Conservation (phyloP, 2,888 invertebrate genomes). For the Torymus auratus region DNA sequence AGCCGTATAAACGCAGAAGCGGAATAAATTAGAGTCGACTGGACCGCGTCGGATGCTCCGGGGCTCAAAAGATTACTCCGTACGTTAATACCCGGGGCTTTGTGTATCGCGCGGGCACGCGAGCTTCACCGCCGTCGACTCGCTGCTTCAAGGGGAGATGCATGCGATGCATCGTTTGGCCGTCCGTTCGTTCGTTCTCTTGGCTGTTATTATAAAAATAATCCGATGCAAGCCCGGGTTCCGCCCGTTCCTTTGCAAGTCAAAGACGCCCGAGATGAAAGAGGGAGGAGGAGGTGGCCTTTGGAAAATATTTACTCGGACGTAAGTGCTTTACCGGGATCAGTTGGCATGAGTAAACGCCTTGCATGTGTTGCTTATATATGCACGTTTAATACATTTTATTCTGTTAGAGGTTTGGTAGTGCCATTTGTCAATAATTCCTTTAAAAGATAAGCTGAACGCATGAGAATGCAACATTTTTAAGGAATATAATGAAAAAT, state of each 20-base stretch:
- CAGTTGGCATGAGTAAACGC: neutral
- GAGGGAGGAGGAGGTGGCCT: neutral
- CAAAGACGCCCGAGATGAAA: slow-evolving; percentile 40
- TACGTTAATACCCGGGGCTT: slow-evolving; percentile 63
- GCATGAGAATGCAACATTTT: no score
- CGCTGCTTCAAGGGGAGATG: slow-evolving; percentile 47
- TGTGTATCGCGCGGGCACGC: slow-evolving; percentile 42
- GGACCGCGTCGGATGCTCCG: slow-evolving; percentile 56
- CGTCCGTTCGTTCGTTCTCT: slow-evolving; percentile 17
- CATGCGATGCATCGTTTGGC: neutral
- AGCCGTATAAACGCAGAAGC: slow-evolving; percentile 24
- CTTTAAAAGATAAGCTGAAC: no score
- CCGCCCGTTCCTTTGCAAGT: slow-evolving; percentile 24
- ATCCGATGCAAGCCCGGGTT: slow-evolving; percentile 33
- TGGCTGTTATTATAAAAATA: slow-evolving; percentile 64
- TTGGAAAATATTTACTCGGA: slow-evolving; percentile 29
- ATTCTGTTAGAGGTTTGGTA: no score
- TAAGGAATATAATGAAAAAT: no score
- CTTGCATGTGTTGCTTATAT: no score
- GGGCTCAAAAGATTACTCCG: slow-evolving; percentile 64
- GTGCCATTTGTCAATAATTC: no score
- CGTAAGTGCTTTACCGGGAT: neutral
- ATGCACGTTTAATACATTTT: no score
- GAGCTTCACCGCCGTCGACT: neutral
- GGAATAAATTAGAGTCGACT: slow-evolving; percentile 61